Base-by-base conservation (phyloP, 2,797 vertebrate genomes). In the Etheostoma perlongum region DNA sequence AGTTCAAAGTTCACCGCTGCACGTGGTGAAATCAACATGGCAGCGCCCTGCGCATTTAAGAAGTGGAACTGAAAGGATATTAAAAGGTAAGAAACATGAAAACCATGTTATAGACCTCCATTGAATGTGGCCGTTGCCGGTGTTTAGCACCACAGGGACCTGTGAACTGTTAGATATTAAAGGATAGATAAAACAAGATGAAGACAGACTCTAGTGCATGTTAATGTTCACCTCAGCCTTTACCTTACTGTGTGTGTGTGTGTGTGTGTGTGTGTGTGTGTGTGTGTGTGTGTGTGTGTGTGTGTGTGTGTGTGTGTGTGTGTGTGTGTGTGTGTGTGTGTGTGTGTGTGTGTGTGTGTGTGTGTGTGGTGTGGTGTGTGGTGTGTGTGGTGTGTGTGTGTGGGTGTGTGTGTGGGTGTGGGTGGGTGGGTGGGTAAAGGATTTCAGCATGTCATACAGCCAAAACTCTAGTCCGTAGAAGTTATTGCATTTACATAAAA, bases 21-120 rank as follows among this genome's bases (percentile, higher is more conserved):
- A 94, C 93, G 88, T 92, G 91, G 75, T 78, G 2, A 36, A 64
- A 54, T 2, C 79, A 93, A 85, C 49, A 94, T 94, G 93, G 92
- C 82, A 2, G 67, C 85, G 59, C 52, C 67, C 79, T 52, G 72
- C 4, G 0, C 14, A 1, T 14, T 42, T 2, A 14, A 69, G 16
- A 14, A 54, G 55, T 44, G 23, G 4, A 77, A 23, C 1, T 11
- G 7, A 18, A 40, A 49, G 14, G 51, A 27, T 5, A 2, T 9
- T 7, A 57, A 4, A 49, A 84, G 88, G 89, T 88, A 85, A 86
- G 60, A 1, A 6, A 0, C 2, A 9, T 23, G 7, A 18, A 23
- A 48, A 21, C 19, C 8, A 27, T 6, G 0, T 9, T 9, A 13
- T 48, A 5, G 4, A 30, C 1, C 2, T 15, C 2, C 0, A 2